Evolutionary conservation across 2,113 vertebrate species (phyloP).

Genomic region (Vidua macroura): DNA sequence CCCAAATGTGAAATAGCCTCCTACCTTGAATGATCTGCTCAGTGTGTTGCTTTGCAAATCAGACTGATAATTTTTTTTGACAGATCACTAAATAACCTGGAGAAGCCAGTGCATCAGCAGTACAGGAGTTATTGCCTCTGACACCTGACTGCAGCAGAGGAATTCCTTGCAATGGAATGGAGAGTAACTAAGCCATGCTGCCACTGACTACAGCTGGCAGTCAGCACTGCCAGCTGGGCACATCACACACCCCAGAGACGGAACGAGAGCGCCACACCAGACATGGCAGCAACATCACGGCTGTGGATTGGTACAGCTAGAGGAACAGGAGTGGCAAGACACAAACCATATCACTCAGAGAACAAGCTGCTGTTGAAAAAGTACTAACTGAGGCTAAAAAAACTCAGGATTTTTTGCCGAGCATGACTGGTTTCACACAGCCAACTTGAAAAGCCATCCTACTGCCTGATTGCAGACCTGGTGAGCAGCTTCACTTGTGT

Average conservation of each 20-base stretch:
- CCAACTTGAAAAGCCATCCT: not conserved
- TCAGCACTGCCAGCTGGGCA: not conserved
- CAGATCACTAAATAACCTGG: slow-evolving; percentile 39
- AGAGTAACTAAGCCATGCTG: not conserved
- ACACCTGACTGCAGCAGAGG: not conserved
- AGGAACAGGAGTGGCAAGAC: not conserved
- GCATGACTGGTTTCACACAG: not conserved
- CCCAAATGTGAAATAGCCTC: not conserved
- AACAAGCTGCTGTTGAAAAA: not conserved
- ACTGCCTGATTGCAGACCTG: not conserved
- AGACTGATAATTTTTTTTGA: slow-evolving; percentile 33
- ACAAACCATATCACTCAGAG: not conserved
- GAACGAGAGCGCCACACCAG: not conserved
- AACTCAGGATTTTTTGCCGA: not conserved
- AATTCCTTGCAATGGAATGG: not conserved
- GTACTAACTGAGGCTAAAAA: not conserved
- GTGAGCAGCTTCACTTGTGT: not conserved
- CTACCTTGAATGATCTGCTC: slow-evolving; percentile 12
- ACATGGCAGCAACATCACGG: not conserved
- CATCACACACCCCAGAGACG: not conserved
- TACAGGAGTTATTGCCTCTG: not conserved
- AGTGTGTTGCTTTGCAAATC: not conserved
- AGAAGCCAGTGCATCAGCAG: slow-evolving; percentile 26
- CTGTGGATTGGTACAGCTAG: not conserved
- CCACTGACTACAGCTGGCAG: not conserved